Conservation (phyloP, 2,797 vertebrate genomes). For the Eulemur coronatus region DNA sequence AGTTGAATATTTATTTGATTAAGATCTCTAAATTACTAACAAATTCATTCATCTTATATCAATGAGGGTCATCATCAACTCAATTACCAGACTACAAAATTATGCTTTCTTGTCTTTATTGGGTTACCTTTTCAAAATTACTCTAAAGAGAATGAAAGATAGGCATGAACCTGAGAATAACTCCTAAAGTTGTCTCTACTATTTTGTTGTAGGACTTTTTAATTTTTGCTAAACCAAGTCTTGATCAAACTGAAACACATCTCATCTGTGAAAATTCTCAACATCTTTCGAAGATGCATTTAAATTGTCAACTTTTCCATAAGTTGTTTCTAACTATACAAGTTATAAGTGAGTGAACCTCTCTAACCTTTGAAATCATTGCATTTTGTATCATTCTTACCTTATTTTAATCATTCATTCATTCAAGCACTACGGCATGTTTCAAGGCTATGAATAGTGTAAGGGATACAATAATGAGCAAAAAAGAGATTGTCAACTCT, state of each 20-base stretch:
- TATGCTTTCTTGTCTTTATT: slow-evolving; percentile 18
- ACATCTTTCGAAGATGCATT: not conserved
- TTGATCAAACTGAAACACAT: not conserved
- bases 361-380: not conserved
- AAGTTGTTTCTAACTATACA: not conserved
- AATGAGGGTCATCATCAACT: not conserved
- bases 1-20: not conserved
- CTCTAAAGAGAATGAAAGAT: not conserved
- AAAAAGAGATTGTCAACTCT: not conserved
- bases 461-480: not conserved
- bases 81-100: not conserved
- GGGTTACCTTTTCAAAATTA: not conserved
- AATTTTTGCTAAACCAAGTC: not conserved
- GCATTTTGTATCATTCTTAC: not conserved
- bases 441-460: not conserved
- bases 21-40: not conserved
- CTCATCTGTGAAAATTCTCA: not conserved
- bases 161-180: not conserved
- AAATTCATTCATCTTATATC: not conserved
- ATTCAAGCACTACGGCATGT: not conserved
- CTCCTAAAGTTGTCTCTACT: not conserved
- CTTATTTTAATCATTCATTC: not conserved
- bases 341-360: not conserved
- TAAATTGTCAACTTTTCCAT: not conserved
- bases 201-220: not conserved